Conservation (phyloP, 1,140 invertebrate genomes). For the Zelostemma sp. region DNA sequence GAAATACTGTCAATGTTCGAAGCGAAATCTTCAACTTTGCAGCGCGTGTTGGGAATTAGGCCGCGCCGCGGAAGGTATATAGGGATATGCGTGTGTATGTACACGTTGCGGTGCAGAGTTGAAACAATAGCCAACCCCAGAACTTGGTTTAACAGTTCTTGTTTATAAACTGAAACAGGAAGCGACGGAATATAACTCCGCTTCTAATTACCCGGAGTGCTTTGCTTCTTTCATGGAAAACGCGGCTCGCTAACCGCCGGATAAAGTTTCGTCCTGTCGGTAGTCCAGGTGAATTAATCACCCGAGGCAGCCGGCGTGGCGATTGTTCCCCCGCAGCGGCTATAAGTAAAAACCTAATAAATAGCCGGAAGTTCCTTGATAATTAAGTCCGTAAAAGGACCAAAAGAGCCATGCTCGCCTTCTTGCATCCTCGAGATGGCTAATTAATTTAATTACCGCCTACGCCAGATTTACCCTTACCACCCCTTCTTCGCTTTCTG, state of each 20-base stretch:
- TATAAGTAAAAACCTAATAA: conserved; percentile 57
- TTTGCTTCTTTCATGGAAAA: conserved; percentile 61
- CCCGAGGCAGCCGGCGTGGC: conserved; percentile 38
- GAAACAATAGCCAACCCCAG: conserved; percentile 44
- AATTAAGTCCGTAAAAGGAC: conserved; percentile 60
- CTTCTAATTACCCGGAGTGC: conserved; percentile 65
- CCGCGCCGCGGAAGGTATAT: no score
- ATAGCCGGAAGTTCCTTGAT: conserved; percentile 54
- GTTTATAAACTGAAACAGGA: conserved; percentile 69
- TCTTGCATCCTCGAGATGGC: conserved; percentile 63
- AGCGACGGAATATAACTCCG: conserved; percentile 62
- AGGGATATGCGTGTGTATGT: no score
- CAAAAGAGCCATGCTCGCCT: conserved; percentile 28
- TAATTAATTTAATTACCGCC: conserved; percentile 69
- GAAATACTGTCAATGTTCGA: no score
- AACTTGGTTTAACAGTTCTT: conserved; percentile 67
- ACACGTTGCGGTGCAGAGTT: conserved; percentile 32
- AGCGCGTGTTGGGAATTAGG: no score
- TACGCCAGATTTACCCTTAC: conserved; percentile 56
- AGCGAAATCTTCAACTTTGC: no score
- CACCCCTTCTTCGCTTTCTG: conserved; percentile 4
- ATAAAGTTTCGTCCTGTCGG: conserved; percentile 49
- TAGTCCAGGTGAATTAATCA: conserved; percentile 52
- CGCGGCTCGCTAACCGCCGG: conserved; percentile 34
- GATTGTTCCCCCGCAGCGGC: conserved; percentile 40